phyloP scores from a whole-genome alignment of 2,797 vertebrate species.

The Coregonus ussuriensis region DNA sequence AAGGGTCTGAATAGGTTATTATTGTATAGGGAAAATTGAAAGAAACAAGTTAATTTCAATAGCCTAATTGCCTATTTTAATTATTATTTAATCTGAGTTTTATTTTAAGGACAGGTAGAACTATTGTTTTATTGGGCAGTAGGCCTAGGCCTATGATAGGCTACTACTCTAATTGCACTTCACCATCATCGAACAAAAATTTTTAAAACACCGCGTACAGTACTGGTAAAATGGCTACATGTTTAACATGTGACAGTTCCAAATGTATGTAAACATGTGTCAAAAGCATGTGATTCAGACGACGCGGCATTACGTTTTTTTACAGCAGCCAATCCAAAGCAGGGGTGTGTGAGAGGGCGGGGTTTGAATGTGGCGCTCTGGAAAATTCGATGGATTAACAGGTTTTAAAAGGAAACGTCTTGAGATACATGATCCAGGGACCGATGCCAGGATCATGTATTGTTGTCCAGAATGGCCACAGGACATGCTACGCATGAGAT shows the following conservation, averaged over 20 bases:
- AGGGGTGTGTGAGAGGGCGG: constrained; percentile 80
- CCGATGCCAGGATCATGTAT: not conserved
- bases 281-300: constrained; percentile 71
- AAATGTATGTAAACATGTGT: constrained; percentile 83
- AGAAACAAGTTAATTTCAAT: not conserved
- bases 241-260: constrained; percentile 43
- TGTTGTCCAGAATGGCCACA: not conserved
- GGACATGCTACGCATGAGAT: not conserved
- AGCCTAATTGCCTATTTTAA: not conserved
- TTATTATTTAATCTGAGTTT: not conserved
- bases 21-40: not conserved
- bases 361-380: constrained; percentile 64
- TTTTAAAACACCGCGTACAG: not conserved
- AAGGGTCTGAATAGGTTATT: too few species aligned
- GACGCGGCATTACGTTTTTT: constrained; percentile 45
- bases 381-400: constrained; percentile 65
- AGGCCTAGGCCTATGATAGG: not conserved
- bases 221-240: not conserved
- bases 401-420: constrained; percentile 33
- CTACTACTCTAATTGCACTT: not conserved
- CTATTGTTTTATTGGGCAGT: not conserved
- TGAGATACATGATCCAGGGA: constrained; percentile 4
- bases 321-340: constrained; percentile 64
- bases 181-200: not conserved
- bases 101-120: not conserved